phyloP scores from a whole-genome alignment of 1,140 invertebrate species.

The Monomorium pharaonis region DNA sequence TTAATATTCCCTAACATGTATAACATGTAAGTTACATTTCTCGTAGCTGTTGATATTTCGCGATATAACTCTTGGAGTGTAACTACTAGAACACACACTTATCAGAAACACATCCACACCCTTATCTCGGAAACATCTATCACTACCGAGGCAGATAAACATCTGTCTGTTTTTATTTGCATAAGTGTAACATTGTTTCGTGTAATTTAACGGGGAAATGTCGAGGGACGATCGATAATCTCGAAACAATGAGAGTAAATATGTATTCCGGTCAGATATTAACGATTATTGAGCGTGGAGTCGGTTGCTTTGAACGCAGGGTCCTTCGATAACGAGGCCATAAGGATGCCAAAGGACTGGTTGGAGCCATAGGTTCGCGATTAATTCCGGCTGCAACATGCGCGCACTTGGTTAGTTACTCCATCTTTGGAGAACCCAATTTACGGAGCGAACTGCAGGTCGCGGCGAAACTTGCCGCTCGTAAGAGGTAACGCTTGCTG shows the following conservation, averaged over 20 bases:
- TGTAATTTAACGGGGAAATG: not conserved
- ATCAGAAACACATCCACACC: not conserved
- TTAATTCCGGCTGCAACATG: conserved; percentile 61
- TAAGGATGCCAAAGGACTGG: conserved; percentile 65
- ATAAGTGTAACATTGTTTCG: conserved; percentile 1
- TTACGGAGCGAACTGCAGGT: conserved; percentile 28
- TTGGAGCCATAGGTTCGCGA: conserved; percentile 57
- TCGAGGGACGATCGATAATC: conserved; percentile 14
- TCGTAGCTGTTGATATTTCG: not conserved
- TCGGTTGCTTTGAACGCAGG: conserved; percentile 28
- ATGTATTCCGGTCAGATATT: conserved; percentile 12
- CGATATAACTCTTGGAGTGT: not conserved
- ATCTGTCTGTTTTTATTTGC: not conserved
- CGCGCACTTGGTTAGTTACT: conserved; percentile 44
- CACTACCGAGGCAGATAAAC: conserved; percentile 9
- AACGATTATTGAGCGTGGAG: conserved; percentile 61
- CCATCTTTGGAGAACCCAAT: conserved; percentile 41
- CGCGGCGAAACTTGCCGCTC: conserved; percentile 47
- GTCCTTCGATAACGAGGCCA: conserved; percentile 62
- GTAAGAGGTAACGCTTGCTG: conserved; percentile 37
- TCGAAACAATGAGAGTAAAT: conserved; percentile 3
- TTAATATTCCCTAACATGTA: not conserved
- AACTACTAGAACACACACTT: conserved; percentile 14
- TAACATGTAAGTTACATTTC: conserved; percentile 3
- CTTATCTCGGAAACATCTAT: conserved; percentile 24